phyloP scores from a whole-genome alignment of 2,113 vertebrate genomes.

The Mirza zaza region DNA sequence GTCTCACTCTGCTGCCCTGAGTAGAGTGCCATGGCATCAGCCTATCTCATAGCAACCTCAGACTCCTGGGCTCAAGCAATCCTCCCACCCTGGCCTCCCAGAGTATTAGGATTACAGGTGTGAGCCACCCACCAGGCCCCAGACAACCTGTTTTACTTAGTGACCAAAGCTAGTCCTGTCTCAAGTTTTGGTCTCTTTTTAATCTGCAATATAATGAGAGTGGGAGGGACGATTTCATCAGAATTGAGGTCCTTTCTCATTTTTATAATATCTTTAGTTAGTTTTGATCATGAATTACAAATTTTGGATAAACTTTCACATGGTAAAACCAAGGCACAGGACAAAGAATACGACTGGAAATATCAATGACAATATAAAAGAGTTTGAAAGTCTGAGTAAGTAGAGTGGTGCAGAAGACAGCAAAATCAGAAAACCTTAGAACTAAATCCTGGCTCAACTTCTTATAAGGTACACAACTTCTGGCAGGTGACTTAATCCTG shows the following conservation, averaged over 20 bases:
- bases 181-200: slow-evolving; percentile 5
- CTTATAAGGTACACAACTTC: background rate
- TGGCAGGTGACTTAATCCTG: background rate
- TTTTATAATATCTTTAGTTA: background rate
- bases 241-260: background rate
- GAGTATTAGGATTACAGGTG: no score
- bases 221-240: background rate
- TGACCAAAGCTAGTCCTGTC: background rate
- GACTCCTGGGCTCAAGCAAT: no score
- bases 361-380: background rate
- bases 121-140: no score
- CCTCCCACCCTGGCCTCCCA: no score
- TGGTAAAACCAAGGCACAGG: background rate
- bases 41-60: no score
- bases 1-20: no score
- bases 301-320: background rate
- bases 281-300: background rate
- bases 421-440: background rate
- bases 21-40: no score
- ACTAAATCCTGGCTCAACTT: background rate
- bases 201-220: background rate
- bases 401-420: background rate
- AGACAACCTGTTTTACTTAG: background rate
- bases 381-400: background rate
- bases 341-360: background rate